Base-by-base conservation (phyloP, 2,113 vertebrate species). In the Pygoscelis adeliae region DNA sequence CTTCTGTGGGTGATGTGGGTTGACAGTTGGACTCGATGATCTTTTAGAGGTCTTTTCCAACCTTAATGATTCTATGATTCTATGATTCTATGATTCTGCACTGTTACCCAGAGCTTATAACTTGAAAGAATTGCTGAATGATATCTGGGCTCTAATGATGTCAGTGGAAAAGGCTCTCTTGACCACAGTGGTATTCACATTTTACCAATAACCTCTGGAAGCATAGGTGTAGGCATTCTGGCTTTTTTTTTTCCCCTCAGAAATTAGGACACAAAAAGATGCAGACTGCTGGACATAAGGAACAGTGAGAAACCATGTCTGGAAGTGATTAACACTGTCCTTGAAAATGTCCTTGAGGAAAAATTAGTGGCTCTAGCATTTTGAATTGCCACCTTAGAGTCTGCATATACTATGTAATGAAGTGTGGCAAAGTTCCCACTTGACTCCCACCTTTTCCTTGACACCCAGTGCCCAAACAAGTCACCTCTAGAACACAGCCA, bases 261-360 rank as follows among this genome's bases (percentile, higher is more conserved):
- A 58, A 87, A 81, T 81, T 29, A 92, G 61, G 67, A 84, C 91
- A 84, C 65, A 87, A 90, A 93, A 85, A 67, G 17, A 86, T 53
- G 72, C 50, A 88, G 58, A 30, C 34, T 49, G 14, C 23, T 53
- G 72, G 83, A 77, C 81, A 85, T n/a, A 81, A 73, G 65, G 74
- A 65, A 50, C 42, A 83, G 46, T 44, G 32, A 87, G 82, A 87
- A 83, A 78, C 9, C 38, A 55, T 2, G 4, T 13, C 91, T 84
- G 44, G 84, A 92, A 72, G 85, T 70, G n/a, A 87, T 88, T 94
- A 82, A 93, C 30, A 71, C 25, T 42, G 58, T 50, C 83, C 89
- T 96, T 94, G 66, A 95, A 81, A 91, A 91, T 30, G 38, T 63
- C 78, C 86, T 94, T 96, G 62, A 93, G 83, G 91, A 81, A 90